Evolutionary conservation across 2,888 invertebrate species (phyloP).

Genomic region (Hyposoter dolosus): DNA sequence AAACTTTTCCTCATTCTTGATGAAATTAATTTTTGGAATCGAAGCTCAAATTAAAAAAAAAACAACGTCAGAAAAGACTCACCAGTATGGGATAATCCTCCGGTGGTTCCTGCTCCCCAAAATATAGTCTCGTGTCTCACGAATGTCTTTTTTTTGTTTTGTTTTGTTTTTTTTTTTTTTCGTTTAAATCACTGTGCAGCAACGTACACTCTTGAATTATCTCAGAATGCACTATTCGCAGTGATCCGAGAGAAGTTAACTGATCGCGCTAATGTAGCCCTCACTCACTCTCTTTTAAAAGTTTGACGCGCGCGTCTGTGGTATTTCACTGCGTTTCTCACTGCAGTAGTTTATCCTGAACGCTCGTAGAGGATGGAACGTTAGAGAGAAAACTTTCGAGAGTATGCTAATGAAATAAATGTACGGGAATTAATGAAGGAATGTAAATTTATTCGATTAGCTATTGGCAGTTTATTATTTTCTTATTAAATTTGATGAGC

Average conservation of each 20-base stretch:
- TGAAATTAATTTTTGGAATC: too few species aligned
- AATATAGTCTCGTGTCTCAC: background rate
- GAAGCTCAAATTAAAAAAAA: too few species aligned
- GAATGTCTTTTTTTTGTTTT: background rate
- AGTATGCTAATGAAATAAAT: background rate
- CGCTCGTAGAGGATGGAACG: conserved; percentile 2
- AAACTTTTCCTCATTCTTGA: background rate
- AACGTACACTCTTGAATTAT: background rate
- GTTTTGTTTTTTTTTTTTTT: background rate
- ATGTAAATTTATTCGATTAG: too few species aligned
- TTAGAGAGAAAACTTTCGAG: background rate
- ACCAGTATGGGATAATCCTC: conserved; percentile 10
- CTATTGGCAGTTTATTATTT: background rate
- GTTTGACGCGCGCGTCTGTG: conserved; percentile 47
- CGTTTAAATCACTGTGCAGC: background rate
- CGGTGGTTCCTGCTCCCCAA: background rate
- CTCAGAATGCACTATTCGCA: conserved; percentile 5
- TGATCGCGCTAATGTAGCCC: conserved; percentile 45
- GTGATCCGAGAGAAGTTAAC: conserved; percentile 15
- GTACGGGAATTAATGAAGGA: too few species aligned
- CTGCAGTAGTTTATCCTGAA: conserved; percentile 64
- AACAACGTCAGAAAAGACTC: background rate
- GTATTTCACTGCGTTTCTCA: conserved; percentile 65
- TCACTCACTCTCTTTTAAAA: conserved; percentile 7
- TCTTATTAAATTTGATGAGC: background rate